These are phyloP conservation scores for Biston betularia DNA, from an alignment of 2,888 invertebrate genomes.

Conservation along the genomic window DNA sequence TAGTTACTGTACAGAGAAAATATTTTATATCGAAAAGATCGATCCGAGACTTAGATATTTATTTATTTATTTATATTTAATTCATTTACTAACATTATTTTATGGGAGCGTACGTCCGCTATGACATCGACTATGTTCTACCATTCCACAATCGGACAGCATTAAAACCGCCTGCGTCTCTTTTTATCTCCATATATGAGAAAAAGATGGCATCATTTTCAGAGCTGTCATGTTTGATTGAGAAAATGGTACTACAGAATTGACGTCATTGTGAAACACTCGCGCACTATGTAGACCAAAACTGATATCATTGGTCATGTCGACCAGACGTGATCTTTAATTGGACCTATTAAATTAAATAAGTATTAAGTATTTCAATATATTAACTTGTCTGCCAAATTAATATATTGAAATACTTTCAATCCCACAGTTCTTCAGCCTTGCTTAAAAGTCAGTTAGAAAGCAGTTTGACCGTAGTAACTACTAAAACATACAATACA, in stretches of 20 bases:
- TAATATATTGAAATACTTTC: too few species aligned
- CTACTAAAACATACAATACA: too few species aligned
- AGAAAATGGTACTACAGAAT: background rate
- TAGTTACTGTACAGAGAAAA: conserved; percentile 25
- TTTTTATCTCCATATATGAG: background rate
- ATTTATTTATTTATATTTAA: conserved; percentile 23
- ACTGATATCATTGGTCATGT: background rate
- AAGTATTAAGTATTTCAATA: too few species aligned
- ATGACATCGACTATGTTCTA: background rate
- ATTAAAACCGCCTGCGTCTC: background rate
- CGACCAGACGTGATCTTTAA: conserved; percentile 3
- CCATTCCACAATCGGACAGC: background rate
- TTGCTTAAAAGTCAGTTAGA: too few species aligned
- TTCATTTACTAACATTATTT: conserved; percentile 38
- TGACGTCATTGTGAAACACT: conserved; percentile 1
- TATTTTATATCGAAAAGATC: conserved; percentile 30
- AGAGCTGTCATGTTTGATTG: background rate
- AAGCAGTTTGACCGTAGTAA: too few species aligned
- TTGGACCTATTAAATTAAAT: background rate
- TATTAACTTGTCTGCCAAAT: too few species aligned
- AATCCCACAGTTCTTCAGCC: too few species aligned
- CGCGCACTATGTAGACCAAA: conserved; percentile 24
- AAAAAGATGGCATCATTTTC: background rate
- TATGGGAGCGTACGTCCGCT: conserved; percentile 9
- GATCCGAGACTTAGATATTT: conserved; percentile 12